A percentile compares a stretch with the other conserved stretches of the same genome.
Conservation (phyloP, 2,888 invertebrate species). For the Drosophila melanosoma region DNA sequence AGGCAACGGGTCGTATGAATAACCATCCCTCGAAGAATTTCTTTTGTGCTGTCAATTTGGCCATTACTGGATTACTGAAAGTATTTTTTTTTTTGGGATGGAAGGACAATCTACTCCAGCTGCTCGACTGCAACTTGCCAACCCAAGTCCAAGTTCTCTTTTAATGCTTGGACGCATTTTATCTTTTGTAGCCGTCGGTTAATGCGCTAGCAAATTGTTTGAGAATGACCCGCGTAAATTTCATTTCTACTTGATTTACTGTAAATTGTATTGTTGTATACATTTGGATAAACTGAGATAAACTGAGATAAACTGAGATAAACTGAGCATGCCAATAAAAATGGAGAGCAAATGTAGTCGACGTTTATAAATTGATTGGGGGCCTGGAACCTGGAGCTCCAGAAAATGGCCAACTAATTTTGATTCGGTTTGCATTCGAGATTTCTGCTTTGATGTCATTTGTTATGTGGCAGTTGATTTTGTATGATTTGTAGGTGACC, state of each 20-base stretch:
- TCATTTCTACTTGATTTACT: conserved; percentile 73
- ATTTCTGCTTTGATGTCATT: conserved; percentile 18
- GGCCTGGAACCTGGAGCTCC: not conserved
- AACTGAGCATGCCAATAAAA: conserved; percentile 37
- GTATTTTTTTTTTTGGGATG: not conserved
- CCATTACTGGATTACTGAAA: conserved; percentile 42
- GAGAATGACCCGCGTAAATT: conserved; percentile 79
- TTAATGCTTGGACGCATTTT: conserved; percentile 69
- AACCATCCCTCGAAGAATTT: conserved; percentile 29
- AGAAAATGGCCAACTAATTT: conserved; percentile 34
- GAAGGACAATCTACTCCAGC: conserved; percentile 9
- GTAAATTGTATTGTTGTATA: conserved; percentile 68
- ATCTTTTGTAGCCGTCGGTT: conserved; percentile 63
- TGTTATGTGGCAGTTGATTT: conserved; percentile 32
- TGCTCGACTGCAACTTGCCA: conserved; percentile 26
- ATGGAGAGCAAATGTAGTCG: conserved; percentile 47
- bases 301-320: conserved; percentile 27
- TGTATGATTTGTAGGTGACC: conserved; percentile 45
- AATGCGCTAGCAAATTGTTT: conserved; percentile 74
- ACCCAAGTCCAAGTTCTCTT: conserved; percentile 24
- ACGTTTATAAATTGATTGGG: conserved; percentile 66
- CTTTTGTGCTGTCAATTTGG: conserved; percentile 36
- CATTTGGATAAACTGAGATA: not conserved
- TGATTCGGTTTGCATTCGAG: conserved; percentile 44
- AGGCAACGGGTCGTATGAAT: conserved; percentile 62